Evolutionary conservation across 2,888 invertebrate genomes (phyloP).

Genomic region (Odontomyia ornata): DNA sequence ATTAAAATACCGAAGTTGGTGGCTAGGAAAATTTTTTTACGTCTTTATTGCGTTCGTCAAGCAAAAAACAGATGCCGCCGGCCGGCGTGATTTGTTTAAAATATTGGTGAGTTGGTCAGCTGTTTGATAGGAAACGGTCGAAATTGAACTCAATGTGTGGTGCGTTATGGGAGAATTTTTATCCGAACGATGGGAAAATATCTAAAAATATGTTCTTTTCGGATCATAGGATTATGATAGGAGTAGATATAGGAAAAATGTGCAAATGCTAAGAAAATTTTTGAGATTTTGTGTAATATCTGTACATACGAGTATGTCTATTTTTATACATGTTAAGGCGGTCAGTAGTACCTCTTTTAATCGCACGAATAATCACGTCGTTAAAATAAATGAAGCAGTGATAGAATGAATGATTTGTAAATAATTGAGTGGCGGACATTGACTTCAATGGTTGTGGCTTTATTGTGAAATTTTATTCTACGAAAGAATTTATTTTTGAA

Average conservation of each 20-base stretch:
- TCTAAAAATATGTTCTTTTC: conserved; percentile 2
- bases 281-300: background rate
- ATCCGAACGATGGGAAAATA: background rate
- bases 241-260: background rate
- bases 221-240: background rate
- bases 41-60: background rate
- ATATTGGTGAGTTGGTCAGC: conserved; percentile 6
- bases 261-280: background rate
- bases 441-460: no score
- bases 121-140: conserved; percentile 23
- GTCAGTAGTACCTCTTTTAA: background rate
- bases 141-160: background rate
- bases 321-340: background rate
- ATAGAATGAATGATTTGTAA: no score
- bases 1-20: background rate
- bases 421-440: no score
- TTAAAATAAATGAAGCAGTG: no score
- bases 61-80: background rate
- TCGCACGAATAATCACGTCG: no score
- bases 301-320: background rate
- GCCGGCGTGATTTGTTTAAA: background rate
- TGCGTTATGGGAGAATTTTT: background rate
- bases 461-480: no score
- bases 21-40: background rate
- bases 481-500: no score